These are phyloP conservation scores for Hormaphis cornu DNA, from an alignment of 1,140 invertebrate genomes.

Conservation along the genomic window DNA sequence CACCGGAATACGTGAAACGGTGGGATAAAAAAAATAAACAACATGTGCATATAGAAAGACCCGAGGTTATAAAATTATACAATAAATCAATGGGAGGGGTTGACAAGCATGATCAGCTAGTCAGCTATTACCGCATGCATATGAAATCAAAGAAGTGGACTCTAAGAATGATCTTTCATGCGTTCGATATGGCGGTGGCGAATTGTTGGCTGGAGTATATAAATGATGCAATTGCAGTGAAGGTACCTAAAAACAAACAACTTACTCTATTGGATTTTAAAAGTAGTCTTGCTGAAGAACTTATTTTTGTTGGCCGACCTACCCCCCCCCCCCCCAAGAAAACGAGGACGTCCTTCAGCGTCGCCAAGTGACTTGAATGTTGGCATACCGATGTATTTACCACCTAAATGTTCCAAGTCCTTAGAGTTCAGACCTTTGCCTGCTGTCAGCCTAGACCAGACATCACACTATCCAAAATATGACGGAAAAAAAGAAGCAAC, in stretches of 20 bases:
- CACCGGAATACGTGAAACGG: too few species aligned
- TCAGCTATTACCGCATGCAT: neutral
- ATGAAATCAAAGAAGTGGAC: slow-evolving; percentile 37
- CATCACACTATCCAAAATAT: neutral
- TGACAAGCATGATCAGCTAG: neutral
- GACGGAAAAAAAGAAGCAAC: neutral
- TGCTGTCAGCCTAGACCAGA: neutral
- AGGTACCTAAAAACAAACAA: neutral
- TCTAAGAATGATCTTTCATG: slow-evolving; percentile 38
- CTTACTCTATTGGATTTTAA: neutral
- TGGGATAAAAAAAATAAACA: neutral
- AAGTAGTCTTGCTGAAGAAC: neutral
- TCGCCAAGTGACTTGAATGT: neutral
- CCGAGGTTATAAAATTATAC: neutral
- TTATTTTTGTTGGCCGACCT: neutral
- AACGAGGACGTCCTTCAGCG: too few species aligned
- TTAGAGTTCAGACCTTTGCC: neutral
- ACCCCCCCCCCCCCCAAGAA: too few species aligned
- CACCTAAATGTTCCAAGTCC: neutral
- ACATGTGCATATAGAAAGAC: neutral
- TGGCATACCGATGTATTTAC: neutral
- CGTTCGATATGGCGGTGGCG: slow-evolving; percentile 36
- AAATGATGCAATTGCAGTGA: slow-evolving; percentile 26
- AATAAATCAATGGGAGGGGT: neutral
- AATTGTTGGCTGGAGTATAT: slow-evolving; percentile 39